Conservation (phyloP, 2,888 invertebrate species). For the Cremastobaeus sp. region DNA sequence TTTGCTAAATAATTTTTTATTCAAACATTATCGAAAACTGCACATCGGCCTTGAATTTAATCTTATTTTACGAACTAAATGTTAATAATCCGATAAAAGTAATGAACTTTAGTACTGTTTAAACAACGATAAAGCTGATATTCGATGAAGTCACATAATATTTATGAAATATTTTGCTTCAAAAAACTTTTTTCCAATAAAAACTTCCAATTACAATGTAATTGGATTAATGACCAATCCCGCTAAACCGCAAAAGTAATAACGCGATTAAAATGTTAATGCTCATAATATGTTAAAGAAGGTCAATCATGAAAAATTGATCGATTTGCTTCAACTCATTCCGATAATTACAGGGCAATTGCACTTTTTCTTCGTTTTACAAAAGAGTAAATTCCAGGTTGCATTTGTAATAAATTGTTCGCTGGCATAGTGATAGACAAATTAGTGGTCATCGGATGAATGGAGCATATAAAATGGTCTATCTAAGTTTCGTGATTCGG, state of each 20-base stretch:
- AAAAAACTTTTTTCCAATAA: too few species aligned
- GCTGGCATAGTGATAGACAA: constrained; percentile 39
- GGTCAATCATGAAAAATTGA: background rate
- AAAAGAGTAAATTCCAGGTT: constrained; percentile 31
- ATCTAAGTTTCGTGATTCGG: constrained; percentile 33
- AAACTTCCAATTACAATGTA: too few species aligned
- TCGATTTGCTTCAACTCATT: background rate
- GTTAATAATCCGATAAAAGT: background rate
- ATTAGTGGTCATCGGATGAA: constrained; percentile 43
- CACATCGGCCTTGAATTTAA: too few species aligned
- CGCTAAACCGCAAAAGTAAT: too few species aligned
- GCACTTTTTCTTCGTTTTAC: background rate
- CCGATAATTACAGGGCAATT: background rate
- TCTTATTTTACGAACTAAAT: background rate
- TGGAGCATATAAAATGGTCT: constrained; percentile 31
- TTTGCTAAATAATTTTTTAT: too few species aligned
- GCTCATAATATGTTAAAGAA: background rate
- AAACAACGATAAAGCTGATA: background rate
- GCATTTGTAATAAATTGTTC: constrained; percentile 11
- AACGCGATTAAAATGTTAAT: too few species aligned
- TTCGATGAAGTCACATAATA: too few species aligned
- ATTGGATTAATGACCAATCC: too few species aligned
- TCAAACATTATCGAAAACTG: too few species aligned
- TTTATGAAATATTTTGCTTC: too few species aligned
- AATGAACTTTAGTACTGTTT: constrained; percentile 4